Evolutionary conservation across 1,140 invertebrate species (phyloP).

Genomic region (Parapsyche elsis): DNA sequence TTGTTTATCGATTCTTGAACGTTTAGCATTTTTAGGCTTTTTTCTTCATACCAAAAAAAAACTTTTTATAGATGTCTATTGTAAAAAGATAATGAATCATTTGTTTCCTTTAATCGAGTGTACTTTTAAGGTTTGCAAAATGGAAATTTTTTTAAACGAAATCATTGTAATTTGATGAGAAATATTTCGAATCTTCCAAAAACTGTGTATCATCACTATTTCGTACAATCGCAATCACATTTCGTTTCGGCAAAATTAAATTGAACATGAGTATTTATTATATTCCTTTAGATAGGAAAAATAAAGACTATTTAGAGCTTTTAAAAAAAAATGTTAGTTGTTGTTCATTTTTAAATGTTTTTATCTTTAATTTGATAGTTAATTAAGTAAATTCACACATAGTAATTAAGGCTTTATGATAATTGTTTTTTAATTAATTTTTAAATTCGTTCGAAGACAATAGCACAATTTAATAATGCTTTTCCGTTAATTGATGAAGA

Average conservation of each 20-base stretch:
- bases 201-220: background rate
- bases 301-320: slow-evolving; percentile 39
- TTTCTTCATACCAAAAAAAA: slow-evolving; percentile 3
- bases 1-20: slow-evolving; percentile 7
- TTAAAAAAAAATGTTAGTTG: slow-evolving; percentile 37
- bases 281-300: slow-evolving; percentile 38
- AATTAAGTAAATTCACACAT: slow-evolving; percentile 20
- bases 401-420: slow-evolving; percentile 26
- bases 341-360: slow-evolving; percentile 36
- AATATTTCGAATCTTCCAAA: slow-evolving; percentile 33
- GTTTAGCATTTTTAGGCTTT: slow-evolving; percentile 28
- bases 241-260: background rate
- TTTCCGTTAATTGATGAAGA: too few species aligned
- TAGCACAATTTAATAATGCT: background rate
- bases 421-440: slow-evolving; percentile 23
- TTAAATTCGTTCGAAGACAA: slow-evolving; percentile 1
- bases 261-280: background rate
- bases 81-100: slow-evolving; percentile 37
- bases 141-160: too few species aligned
- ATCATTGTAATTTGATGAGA: slow-evolving; percentile 32
- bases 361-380: slow-evolving; percentile 17
- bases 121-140: background rate
- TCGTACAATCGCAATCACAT: background rate
- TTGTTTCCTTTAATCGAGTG: background rate
- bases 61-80: slow-evolving; percentile 44